These are phyloP conservation scores for Nomada goodeniana DNA, from an alignment of 2,888 invertebrate species.

Conservation along the genomic window DNA sequence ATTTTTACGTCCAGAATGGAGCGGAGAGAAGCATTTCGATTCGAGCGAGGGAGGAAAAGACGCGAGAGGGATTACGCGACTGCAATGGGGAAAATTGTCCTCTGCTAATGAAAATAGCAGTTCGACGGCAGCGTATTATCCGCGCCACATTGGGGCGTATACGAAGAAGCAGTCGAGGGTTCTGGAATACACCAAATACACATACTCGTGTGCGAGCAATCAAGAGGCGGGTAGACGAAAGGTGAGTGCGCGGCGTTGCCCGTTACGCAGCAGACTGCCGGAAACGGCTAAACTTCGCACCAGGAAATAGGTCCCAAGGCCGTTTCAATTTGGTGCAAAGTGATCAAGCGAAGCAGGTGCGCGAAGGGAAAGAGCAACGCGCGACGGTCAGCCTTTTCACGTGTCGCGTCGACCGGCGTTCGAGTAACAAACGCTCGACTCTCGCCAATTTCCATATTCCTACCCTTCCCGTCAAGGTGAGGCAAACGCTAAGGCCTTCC, in stretches of 20 bases:
- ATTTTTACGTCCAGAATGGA: slow-evolving; percentile 69
- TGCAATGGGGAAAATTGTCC: slow-evolving; percentile 76
- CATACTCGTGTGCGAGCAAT: background rate
- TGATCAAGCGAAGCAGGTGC: slow-evolving; percentile 67
- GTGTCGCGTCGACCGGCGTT: slow-evolving; percentile 64
- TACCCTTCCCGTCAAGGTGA: slow-evolving; percentile 51
- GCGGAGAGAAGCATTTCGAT: slow-evolving; percentile 78
- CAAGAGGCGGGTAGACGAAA: slow-evolving; percentile 2
- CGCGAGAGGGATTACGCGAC: slow-evolving; percentile 75
- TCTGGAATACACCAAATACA: background rate
- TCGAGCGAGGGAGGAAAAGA: slow-evolving; percentile 72
- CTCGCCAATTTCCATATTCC: slow-evolving; percentile 68
- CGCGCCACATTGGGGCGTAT: slow-evolving; percentile 50
- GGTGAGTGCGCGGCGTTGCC: slow-evolving; percentile 1
- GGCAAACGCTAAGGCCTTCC: slow-evolving; percentile 65
- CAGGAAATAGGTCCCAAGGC: slow-evolving; percentile 59
- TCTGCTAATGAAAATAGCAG: slow-evolving; percentile 45
- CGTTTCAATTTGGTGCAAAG: slow-evolving; percentile 57
- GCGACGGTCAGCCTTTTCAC: slow-evolving; percentile 71
- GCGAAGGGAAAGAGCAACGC: slow-evolving; percentile 40
- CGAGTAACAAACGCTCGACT: slow-evolving; percentile 62
- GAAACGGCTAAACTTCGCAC: slow-evolving; percentile 12
- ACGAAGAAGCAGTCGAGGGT: slow-evolving; percentile 39
- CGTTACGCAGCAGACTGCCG: slow-evolving; percentile 3
- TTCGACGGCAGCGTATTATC: slow-evolving; percentile 55